Conservation (phyloP, 1,140 invertebrate species). For the Geopemphigus sp. region DNA sequence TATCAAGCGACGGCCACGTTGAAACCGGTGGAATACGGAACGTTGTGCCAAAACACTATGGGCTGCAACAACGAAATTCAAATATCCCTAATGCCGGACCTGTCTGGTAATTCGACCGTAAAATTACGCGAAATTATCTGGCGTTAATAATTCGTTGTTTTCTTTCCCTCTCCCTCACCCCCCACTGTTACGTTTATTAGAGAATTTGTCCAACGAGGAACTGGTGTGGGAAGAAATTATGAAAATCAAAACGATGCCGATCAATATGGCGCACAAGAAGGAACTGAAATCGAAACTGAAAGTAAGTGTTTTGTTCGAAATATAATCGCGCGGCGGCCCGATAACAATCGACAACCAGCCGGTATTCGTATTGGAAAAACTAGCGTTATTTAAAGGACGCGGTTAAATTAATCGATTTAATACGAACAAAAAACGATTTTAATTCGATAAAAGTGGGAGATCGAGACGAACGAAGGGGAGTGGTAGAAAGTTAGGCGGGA, state of each 20-base stretch:
- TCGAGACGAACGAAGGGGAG: too few relatives aligned
- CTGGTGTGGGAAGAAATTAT: conserved; percentile 82
- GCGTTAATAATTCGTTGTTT: conserved; percentile 1
- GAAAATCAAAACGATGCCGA: conserved; percentile 78
- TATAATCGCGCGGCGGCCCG: too few relatives aligned
- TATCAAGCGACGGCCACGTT: conserved; percentile 35
- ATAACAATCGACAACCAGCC: too few relatives aligned
- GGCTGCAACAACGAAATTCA: conserved; percentile 65
- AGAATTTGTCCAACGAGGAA: conserved; percentile 78
- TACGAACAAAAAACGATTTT: too few relatives aligned
- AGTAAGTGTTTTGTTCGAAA: conserved; percentile 57
- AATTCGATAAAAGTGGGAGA: too few relatives aligned
- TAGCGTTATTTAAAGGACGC: too few relatives aligned
- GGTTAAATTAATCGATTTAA: too few relatives aligned
- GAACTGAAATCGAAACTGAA: conserved; percentile 74
- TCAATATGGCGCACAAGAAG: conserved; percentile 76
- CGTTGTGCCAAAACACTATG: conserved; percentile 52
- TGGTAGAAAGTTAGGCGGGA: too few relatives aligned
- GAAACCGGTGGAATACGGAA: conserved; percentile 48
- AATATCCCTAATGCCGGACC: conserved; percentile 71
- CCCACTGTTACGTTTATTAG: too few relatives aligned
- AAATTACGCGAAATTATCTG: background rate
- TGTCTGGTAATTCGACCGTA: conserved; percentile 60
- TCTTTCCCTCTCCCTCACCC: conserved; percentile 49
- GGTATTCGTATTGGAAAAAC: too few relatives aligned